Percentiles rank a stretch among this genome's conserved stretches.
phyloP scores from a whole-genome alignment of 1,140 invertebrate genomes.

The Stenopsyche tienmushanensis region DNA sequence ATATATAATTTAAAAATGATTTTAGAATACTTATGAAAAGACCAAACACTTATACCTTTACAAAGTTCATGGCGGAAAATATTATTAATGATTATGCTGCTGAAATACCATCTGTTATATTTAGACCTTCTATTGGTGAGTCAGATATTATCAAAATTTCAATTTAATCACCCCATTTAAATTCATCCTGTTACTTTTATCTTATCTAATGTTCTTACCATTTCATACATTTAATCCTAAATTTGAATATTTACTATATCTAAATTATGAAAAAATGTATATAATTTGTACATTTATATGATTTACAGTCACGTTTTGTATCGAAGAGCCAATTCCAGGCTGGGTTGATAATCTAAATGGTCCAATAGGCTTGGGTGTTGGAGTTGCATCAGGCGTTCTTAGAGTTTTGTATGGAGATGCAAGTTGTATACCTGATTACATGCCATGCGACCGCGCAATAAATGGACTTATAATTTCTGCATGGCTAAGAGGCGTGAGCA shows the following conservation, averaged over 20 bases:
- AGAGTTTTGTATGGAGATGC: slow-evolving; percentile 80
- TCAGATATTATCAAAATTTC: slow-evolving; percentile 42
- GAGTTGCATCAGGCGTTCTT: slow-evolving; percentile 85
- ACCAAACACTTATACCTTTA: slow-evolving; percentile 86
- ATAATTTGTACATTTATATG: not conserved
- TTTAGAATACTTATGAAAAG: slow-evolving; percentile 58
- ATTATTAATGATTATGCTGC: slow-evolving; percentile 63
- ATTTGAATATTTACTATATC: not conserved
- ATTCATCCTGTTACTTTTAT: too few species aligned
- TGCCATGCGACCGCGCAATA: slow-evolving; percentile 92
- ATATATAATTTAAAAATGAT: not conserved
- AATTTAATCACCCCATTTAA: too few species aligned
- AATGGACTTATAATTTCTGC: slow-evolving; percentile 90
- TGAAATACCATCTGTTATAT: slow-evolving; percentile 79
- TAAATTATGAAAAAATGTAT: too few species aligned
- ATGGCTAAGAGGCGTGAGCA: slow-evolving; percentile 55
- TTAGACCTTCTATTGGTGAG: slow-evolving; percentile 86
- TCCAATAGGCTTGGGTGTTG: slow-evolving; percentile 82
- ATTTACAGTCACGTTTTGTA: slow-evolving; percentile 61
- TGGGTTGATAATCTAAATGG: slow-evolving; percentile 91
- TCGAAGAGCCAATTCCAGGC: slow-evolving; percentile 65
- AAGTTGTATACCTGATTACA: slow-evolving; percentile 78
- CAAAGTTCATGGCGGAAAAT: slow-evolving; percentile 81
- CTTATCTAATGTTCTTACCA: too few species aligned
- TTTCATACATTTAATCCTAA: not conserved